Base-by-base conservation (phyloP, 2,888 invertebrate species). In the Arrhopalites spinosus region DNA sequence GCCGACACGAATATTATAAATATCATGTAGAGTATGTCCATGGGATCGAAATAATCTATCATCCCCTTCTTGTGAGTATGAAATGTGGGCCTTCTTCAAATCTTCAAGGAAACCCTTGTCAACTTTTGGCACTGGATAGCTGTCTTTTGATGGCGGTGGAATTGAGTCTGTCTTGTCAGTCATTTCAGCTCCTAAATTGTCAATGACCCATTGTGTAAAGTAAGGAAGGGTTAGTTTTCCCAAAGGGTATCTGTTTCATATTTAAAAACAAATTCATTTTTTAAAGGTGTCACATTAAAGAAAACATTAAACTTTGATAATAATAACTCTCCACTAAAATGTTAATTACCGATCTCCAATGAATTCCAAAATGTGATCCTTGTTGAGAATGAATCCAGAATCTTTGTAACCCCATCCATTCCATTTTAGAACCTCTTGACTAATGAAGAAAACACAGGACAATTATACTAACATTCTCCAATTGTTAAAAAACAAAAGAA, bases 371-470 rank as follows among this genome's bases (percentile, higher is more conserved):
- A 89, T 86, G 3, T 88, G 87, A 78, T 89, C 88, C 75, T 91
- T 87, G 20, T 67, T 7, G 47, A 93, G 85, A 71, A 89, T 86
- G 86, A 99, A 98, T 86, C 90, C 90, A 0, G 97, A 95, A 86
- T 98, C 98, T 81, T 92, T 93, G 88, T 98, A 99, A n/a, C 99
- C 99, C 99, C 99, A 99, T 27, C 99, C 99, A 87, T 98, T 96
- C 98, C 98, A 98, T 88, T 96, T 98, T 70, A 98, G 87, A 47
- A 94, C 86, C 73, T 96, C 92, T 86, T 96, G 95, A 84, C 97
- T 97, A 29, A 15, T 56, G 67, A 43, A 59, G 5, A 53, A 23
- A 29, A 61, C 3, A 61, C 25, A 2, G 20, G 25, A n/a, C 15
- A 3, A 5, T 3, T n/a, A 3, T 61, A 23, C 2, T 61, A 11